Evolutionary conservation across 2,113 vertebrate species (phyloP), one percentile per base, ranked within the genome.

Genomic region (Mesocricetus auratus): DNA sequence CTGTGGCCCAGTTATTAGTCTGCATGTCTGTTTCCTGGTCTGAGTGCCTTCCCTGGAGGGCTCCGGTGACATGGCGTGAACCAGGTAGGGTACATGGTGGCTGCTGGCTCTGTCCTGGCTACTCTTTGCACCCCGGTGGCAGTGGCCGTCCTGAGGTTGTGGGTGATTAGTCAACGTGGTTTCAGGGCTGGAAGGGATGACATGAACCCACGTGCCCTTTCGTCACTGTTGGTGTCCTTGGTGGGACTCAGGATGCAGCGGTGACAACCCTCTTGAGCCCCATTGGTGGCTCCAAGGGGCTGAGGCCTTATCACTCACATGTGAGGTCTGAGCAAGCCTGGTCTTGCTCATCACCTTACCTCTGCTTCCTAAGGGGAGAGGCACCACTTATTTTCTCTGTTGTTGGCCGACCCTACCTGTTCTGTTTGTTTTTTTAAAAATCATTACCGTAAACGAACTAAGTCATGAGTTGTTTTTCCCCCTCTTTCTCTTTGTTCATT

Each of bases 1-100:
- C 0, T 0, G 0, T 0, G 62, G 79, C 71, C n/a, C 39, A 24
- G 19, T 2, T 12, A 21, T 1, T 16, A 21, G 26, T 42, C 75
- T 1, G 4, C 62, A 45, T 36, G 77, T 91, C 5, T 12, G n/a
- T 39, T 45, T 42, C 47, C 64, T 83, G 71, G 36, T 68, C 77
- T 19, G 75, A 3, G 42, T 53, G 5, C 39, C 9, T 69, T 82
- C 68, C 2, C 50, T 1, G 1, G 36, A 8, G 42, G 39, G 31
- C 4, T 36, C 47, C 2, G 45, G 53, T 22, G 78, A 69, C 26
- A 31, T 9, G 60, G 12, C 3, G 12, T 1, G 19, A 45, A 17
- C 0, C 7, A 29, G 7, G 36, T 1, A 22, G 60, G 60, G 10
- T 39, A 2, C 9, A 0, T 10, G 4, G 50, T 16, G 36, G 45